Base-by-base conservation (phyloP, 2,888 invertebrate genomes). In the Drosophila acutilabella region DNA sequence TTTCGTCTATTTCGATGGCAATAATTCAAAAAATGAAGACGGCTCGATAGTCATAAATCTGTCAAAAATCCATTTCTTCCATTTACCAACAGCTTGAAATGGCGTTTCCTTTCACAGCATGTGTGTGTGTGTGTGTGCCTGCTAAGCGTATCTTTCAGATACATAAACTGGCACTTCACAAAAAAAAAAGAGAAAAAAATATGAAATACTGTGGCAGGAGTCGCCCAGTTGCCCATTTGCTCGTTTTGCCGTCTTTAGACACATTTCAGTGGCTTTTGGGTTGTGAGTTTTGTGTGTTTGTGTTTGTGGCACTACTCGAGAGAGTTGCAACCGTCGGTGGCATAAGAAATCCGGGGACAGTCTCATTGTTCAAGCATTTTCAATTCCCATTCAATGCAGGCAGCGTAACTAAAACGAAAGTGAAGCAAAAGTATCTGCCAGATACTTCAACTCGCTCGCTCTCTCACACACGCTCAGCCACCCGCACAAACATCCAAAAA, bases 11-110 rank as follows among this genome's bases (percentile, higher is more conserved):
- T 91, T 91, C 88, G 92, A 92, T 90, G 90, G 92, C 91, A 90
- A 91, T 91, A 91, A 91, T 92, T 91, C 92, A 91, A 91, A 91
- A 90, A 87, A 89, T 89, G 86, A 91, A 90, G 92, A 92, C 90
- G 91, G 92, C 91, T 90, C 91, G 91, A 91, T 91, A 92, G 92
- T 91, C 91, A 91, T 91, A 91, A 91, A 91, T 91, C 91, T 91
- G 91, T 91, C 91, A 91, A 91, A 91, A 91, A 91, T 92, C 91
- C 92, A 91, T 91, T 91, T 91, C 91, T 91, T 91, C 80, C 89
- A 91, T 91, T 90, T 84, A 73, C 88, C 78, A 88, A 88, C 90
- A 80, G 74, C 80, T 71, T 80, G 79, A 74, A 80, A 71, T 76
- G 80, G 81, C 87, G 85, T 89, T 87, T 87, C 85, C 90, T 89